phyloP scores from a whole-genome alignment of 2,888 invertebrate genomes.

The Ormyrus pomaceus region DNA sequence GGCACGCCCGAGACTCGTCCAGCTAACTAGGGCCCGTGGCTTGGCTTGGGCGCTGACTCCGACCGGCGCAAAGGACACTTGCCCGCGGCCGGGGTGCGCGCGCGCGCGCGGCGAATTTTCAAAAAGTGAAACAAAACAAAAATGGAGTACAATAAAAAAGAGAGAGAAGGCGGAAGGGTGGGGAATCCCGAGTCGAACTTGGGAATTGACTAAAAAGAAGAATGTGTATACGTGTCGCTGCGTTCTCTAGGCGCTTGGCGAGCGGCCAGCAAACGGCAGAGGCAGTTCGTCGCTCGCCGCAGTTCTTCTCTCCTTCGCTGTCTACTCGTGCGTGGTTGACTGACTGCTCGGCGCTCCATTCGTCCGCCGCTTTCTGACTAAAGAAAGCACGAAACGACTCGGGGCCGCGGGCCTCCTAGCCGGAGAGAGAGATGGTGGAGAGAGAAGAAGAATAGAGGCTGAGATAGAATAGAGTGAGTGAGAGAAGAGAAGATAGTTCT shows the following conservation, averaged over 20 bases:
- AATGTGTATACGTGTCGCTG: constrained; percentile 19
- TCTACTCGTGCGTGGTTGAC: constrained; percentile 7
- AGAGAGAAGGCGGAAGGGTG: constrained; percentile 8
- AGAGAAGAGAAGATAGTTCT: constrained; percentile 38
- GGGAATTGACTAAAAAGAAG: constrained; percentile 50
- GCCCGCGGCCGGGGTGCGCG: constrained; percentile 37
- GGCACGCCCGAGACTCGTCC: constrained; percentile 60
- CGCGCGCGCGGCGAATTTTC: constrained; percentile 36
- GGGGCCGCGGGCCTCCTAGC: constrained; percentile 30
- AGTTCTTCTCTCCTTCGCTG: constrained; percentile 20
- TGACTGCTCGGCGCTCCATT: constrained; percentile 18
- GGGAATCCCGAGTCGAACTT: constrained; percentile 44
- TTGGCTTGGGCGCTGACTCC: constrained; percentile 26
- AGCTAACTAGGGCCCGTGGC: constrained; percentile 53
- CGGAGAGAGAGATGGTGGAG: constrained; percentile 26
- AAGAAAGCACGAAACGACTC: neutral
- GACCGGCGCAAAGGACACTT: constrained; percentile 21
- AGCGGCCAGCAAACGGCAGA: neutral
- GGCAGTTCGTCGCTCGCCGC: constrained; percentile 15
- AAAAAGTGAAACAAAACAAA: constrained; percentile 10
- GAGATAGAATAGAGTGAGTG: too few relatives aligned
- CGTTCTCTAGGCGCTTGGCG: constrained; percentile 21
- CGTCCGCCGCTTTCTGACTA: constrained; percentile 22
- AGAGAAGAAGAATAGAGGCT: constrained; percentile 17
- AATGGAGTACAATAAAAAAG: neutral